A percentile compares a stretch with the other conserved stretches of the same genome.
These are phyloP conservation scores for Micromys minutus DNA, from an alignment of 2,113 vertebrate species.

Conservation along the genomic window DNA sequence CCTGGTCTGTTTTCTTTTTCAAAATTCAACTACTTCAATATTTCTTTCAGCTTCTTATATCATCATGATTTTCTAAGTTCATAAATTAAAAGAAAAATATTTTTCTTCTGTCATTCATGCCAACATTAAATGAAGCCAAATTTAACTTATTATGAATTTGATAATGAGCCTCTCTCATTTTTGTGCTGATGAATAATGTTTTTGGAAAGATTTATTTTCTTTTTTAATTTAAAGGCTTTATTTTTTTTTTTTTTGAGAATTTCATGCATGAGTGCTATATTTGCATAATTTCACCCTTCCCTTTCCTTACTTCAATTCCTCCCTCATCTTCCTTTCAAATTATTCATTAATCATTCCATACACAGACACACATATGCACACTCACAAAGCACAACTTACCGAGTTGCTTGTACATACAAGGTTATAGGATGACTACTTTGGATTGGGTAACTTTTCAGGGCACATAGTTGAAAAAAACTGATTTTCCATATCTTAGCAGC, in stretches of 20 bases:
- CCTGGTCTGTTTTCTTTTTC: neutral
- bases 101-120: constrained; percentile 10
- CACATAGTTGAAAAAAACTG: neutral
- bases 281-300: neutral
- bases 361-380: neutral
- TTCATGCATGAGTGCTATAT: neutral
- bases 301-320: neutral
- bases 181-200: neutral
- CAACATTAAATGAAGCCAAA: constrained; percentile 50
- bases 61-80: constrained; percentile 47
- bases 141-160: constrained; percentile 56
- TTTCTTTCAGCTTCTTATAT: neutral
- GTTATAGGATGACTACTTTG: neutral
- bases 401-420: neutral
- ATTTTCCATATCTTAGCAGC: neutral
- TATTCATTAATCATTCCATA: neutral
- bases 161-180: neutral
- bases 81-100: constrained; percentile 32
- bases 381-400: neutral
- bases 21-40: constrained; percentile 18
- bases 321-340: neutral
- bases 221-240: neutral
- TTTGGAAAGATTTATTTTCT: neutral
- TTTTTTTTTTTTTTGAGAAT: neutral
- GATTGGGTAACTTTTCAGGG: neutral